phyloP scores from a whole-genome alignment of 2,888 invertebrate species.

The Fissipunctia ypsillon region DNA sequence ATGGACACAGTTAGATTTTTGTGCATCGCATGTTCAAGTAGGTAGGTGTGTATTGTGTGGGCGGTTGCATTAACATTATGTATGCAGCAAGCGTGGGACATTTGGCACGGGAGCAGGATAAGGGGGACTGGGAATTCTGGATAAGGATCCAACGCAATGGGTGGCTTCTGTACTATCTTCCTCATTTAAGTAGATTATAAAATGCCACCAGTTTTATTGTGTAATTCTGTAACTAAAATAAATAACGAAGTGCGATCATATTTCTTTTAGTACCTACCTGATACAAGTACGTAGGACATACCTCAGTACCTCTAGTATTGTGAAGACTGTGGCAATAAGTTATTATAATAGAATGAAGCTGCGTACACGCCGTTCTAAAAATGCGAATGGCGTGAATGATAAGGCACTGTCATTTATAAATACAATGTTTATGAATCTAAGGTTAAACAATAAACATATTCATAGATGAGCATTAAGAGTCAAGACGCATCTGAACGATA shows the following conservation, averaged over 20 bases:
- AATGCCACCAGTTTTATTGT: slow-evolving; percentile 10
- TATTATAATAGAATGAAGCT: background rate
- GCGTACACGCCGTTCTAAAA: slow-evolving; percentile 15
- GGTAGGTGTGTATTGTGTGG: slow-evolving; percentile 66
- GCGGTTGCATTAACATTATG: slow-evolving; percentile 73
- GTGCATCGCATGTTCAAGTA: slow-evolving; percentile 80
- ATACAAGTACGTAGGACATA: no score
- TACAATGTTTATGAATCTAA: slow-evolving; percentile 13
- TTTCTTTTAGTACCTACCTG: background rate
- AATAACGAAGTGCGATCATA: slow-evolving; percentile 9
- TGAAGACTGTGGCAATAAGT: background rate
- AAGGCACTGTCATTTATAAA: slow-evolving; percentile 21
- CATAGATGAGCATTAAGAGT: background rate
- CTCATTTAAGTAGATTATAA: slow-evolving; percentile 15
- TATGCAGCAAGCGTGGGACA: slow-evolving; percentile 79
- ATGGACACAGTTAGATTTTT: slow-evolving; percentile 78
- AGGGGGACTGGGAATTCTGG: slow-evolving; percentile 80
- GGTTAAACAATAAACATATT: slow-evolving; percentile 26
- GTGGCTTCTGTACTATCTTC: slow-evolving; percentile 73
- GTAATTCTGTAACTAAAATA: background rate
- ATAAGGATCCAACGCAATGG: slow-evolving; percentile 83
- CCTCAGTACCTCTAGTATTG: background rate
- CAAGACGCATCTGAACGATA: slow-evolving; percentile 13
- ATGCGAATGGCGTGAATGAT: background rate
- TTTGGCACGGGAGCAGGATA: slow-evolving; percentile 84